A percentile compares a stretch with the other conserved stretches of the same genome.
Evolutionary conservation across 64 coral and sea anemone species (phyloP).

Genomic region (Dendronephthya gigantea): DNA sequence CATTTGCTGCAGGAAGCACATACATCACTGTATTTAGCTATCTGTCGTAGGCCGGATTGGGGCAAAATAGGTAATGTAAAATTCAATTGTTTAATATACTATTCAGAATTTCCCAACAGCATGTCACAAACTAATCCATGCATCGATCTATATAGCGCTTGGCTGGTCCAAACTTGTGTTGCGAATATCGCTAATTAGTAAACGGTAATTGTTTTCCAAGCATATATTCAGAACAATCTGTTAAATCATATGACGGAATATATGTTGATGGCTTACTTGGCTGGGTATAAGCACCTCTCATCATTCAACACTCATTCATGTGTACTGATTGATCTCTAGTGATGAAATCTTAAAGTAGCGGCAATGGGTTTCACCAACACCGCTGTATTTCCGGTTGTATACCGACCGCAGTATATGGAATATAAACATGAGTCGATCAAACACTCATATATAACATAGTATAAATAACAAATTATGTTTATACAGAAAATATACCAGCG

Average conservation of each 20-base stretch:
- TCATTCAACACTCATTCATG: background rate
- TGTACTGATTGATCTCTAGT: background rate
- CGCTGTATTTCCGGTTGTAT: background rate
- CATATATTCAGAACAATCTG: background rate
- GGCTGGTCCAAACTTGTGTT: background rate
- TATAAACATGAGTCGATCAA: background rate
- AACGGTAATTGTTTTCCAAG: background rate
- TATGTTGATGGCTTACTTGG: too few species aligned
- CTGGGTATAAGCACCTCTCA: background rate
- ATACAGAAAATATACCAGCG: too few species aligned
- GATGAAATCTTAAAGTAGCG: background rate
- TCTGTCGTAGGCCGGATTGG: too few species aligned
- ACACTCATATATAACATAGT: too few species aligned
- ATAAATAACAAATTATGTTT: too few species aligned
- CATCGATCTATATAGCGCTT: too few species aligned
- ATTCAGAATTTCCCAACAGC: too few species aligned
- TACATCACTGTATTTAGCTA: too few species aligned
- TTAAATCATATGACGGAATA: background rate
- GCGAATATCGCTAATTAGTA: background rate
- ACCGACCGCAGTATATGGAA: background rate
- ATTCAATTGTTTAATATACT: too few species aligned
- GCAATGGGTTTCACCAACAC: background rate
- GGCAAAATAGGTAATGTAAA: too few species aligned
- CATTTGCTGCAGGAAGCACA: too few species aligned
- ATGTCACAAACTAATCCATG: too few species aligned